A percentile compares a stretch with the other conserved stretches of the same genome.
phyloP scores from a whole-genome alignment of 37 sponge, comb jelly and placozoan species.

The Spongilla lacustris region DNA sequence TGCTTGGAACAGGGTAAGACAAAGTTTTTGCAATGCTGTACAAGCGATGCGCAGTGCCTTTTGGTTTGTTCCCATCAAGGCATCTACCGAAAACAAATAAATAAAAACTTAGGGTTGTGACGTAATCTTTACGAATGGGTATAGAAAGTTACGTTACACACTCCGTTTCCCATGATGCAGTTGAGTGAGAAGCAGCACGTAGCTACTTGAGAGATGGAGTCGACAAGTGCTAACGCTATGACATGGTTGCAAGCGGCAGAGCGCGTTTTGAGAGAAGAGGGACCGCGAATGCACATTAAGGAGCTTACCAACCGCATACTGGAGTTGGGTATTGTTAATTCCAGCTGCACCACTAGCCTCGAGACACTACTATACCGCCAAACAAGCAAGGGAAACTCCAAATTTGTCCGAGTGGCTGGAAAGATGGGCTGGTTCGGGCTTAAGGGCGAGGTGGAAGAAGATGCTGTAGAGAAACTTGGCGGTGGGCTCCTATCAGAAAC shows the following conservation, averaged over 20 bases:
- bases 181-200: not conserved
- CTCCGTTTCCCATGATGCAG: not conserved
- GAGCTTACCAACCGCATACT: slow-evolving; percentile 59
- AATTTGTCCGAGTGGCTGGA: slow-evolving; percentile 61
- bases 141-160: not conserved
- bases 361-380: slow-evolving; percentile 73
- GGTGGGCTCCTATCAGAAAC: not conserved
- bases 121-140: not conserved
- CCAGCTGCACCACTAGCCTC: slow-evolving; percentile 66
- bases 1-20: too few relatives aligned
- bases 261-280: slow-evolving; percentile 52
- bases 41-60: too few relatives aligned
- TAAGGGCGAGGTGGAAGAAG: not conserved
- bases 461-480: not conserved
- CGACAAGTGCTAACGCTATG: slow-evolving; percentile 16
- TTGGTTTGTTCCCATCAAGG: too few relatives aligned
- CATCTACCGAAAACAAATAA: too few relatives aligned
- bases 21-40: too few relatives aligned
- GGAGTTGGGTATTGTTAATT: slow-evolving; percentile 64
- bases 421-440: slow-evolving; percentile 70
- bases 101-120: not conserved
- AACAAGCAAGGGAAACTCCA: slow-evolving; percentile 46
- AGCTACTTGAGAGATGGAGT: not conserved
- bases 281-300: slow-evolving; percentile 70
- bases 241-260: slow-evolving; percentile 75